phyloP scores from a whole-genome alignment of 2,113 vertebrate genomes.

The Tichodroma muraria region DNA sequence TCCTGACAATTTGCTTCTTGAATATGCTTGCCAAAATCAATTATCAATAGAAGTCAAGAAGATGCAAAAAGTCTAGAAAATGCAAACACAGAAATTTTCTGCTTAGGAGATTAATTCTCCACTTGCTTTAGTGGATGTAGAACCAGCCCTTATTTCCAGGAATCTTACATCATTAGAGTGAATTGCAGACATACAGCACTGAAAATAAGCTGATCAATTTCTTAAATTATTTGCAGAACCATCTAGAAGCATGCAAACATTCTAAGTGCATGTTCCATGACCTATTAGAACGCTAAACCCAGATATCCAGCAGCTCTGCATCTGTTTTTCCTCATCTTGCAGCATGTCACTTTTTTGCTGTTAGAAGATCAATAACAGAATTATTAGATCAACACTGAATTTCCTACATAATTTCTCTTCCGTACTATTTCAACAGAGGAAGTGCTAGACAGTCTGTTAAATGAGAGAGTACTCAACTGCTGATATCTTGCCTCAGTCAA shows the following conservation, averaged over 20 bases:
- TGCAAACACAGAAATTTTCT: neutral
- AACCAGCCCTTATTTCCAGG: neutral
- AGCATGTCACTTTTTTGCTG: neutral
- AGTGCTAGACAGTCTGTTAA: neutral
- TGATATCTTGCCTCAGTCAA: neutral
- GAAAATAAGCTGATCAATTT: neutral
- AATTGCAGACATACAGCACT: neutral
- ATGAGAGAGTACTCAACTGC: neutral
- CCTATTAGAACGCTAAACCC: neutral
- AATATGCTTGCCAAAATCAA: neutral
- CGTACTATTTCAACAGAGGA: neutral
- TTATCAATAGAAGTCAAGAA: neutral
- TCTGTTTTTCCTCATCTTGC: neutral
- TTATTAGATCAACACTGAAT: neutral
- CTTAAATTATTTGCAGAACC: neutral
- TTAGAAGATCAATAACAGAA: neutral
- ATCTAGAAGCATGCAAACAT: neutral
- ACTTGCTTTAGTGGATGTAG: neutral
- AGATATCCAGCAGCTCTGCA: neutral
- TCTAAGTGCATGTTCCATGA: neutral
- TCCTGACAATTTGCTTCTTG: neutral
- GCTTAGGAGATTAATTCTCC: neutral
- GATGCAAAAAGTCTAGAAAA: neutral
- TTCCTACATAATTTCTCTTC: neutral
- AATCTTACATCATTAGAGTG: neutral